Base-by-base conservation (phyloP, 2,888 invertebrate species). In the Conchocele bisecta region DNA sequence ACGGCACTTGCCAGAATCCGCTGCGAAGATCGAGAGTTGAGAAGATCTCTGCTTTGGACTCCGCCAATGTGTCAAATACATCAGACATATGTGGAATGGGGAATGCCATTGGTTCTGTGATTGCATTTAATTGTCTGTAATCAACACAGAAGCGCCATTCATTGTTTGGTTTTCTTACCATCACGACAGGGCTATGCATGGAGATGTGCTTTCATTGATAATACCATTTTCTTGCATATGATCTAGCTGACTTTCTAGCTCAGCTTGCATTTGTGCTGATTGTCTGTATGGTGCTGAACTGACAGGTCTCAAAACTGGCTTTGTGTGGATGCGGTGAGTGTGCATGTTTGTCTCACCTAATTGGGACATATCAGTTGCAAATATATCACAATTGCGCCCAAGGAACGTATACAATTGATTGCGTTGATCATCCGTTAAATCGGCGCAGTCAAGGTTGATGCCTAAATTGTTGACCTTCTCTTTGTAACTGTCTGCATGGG, bases 1-100 rank as follows among this genome's bases (percentile, higher is more conserved):
- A 20, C 0, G 59, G 56, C 1, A 75, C 41, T n/a, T 72, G 71
- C 53, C 63, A 67, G 31, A 63, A 75, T 3, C 67, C 75, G 2
- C 59, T 60, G 2, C 66, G 42, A 15, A 70, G 50, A 35, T 70
- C 70, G 28, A 69, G 33, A 2, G 22, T 39, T 6, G 46, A 37
- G 41, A 66, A 70, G 11, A 50, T 41, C 22, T 56, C n/a, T n/a
- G 65, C 35, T 31, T 51, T 35, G 3, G 70, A 58, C n/a, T 70
- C 70, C 11, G 39, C 70, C 9, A 66, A 28, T 15, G 48, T 54
- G 35, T 70, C 70, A 39, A 65, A 50, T 1, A 66, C 58, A 22
- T 65, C 70, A 1, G 68, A 39, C 17, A 66, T 17, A n/a, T 22
- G 41, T 33, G 71, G 66, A 3, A 71, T 50, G 15, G 71, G 71